Conservation (phyloP, 2,797 vertebrate species). For the Hirundo rustica region DNA sequence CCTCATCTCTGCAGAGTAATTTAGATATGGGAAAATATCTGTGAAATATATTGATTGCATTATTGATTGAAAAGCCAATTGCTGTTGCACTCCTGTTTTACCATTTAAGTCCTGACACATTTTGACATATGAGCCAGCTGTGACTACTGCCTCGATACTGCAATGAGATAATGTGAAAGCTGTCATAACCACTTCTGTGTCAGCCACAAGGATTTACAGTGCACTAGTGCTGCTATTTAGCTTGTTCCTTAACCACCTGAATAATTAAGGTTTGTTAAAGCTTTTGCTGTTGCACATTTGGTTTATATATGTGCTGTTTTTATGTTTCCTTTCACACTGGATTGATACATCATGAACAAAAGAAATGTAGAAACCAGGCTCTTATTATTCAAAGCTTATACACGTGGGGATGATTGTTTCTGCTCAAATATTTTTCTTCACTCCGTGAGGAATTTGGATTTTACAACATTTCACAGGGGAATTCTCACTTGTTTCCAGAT, state of each 20-base stretch:
- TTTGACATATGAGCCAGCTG: slow-evolving; percentile 85
- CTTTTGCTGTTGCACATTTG: slow-evolving; percentile 37
- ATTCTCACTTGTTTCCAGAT: slow-evolving; percentile 66
- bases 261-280: slow-evolving; percentile 78
- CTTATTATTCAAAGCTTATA: slow-evolving; percentile 60
- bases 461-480: slow-evolving; percentile 59
- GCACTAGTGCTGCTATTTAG: slow-evolving; percentile 64
- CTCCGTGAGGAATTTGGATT: slow-evolving; percentile 62
- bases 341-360: slow-evolving; percentile 59
- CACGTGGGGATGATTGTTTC: slow-evolving; percentile 41
- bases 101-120: slow-evolving; percentile 86
- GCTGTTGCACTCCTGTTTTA: slow-evolving; percentile 85
- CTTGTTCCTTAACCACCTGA: slow-evolving; percentile 75
- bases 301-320: slow-evolving; percentile 36
- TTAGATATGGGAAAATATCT: slow-evolving; percentile 89
- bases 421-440: slow-evolving; percentile 43
- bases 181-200: slow-evolving; percentile 79
- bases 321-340: slow-evolving; percentile 46
- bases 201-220: slow-evolving; percentile 77
- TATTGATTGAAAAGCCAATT: slow-evolving; percentile 89
- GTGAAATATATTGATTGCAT: slow-evolving; percentile 87
- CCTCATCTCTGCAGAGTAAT: slow-evolving; percentile 84
- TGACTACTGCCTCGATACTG: slow-evolving; percentile 77
- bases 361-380: slow-evolving; percentile 46
- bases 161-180: slow-evolving; percentile 81